These are phyloP conservation scores for Actinernus sp. DNA, from an alignment of 92 coral and sea anemone species.

Conservation along the genomic window DNA sequence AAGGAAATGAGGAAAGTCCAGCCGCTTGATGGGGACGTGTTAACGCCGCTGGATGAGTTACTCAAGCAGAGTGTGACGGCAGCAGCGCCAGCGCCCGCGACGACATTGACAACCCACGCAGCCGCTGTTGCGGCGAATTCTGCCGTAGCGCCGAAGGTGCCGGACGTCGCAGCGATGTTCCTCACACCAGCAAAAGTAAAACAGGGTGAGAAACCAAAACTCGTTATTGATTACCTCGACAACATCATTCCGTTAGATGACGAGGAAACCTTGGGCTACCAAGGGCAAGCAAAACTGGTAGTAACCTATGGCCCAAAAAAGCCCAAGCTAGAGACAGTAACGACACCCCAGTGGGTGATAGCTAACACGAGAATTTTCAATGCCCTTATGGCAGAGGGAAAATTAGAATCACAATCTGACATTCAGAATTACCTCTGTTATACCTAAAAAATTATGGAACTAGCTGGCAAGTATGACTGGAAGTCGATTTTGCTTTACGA, in stretches of 20 bases:
- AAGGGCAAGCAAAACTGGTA: neutral
- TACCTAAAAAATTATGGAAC: conserved; percentile 54
- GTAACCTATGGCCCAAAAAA: conserved; percentile 9
- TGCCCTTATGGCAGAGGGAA: neutral
- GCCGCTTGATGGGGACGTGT: too few relatives aligned
- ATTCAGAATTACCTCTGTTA: conserved; percentile 36
- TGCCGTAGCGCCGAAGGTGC: too few relatives aligned
- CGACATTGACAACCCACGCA: too few relatives aligned
- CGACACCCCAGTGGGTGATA: conserved; percentile 13
- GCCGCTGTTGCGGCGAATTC: too few relatives aligned
- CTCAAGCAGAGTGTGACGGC: too few relatives aligned
- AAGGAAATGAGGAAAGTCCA: too few relatives aligned
- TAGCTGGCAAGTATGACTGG: conserved; percentile 34
- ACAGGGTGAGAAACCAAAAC: neutral
- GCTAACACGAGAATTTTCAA: conserved; percentile 14
- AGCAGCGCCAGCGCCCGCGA: too few relatives aligned
- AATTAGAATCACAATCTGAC: neutral
- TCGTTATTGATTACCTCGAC: neutral
- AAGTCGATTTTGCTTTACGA: conserved; percentile 19
- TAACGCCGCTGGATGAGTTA: too few relatives aligned
- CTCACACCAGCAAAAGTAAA: neutral
- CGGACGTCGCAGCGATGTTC: neutral
- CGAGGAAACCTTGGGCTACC: conserved; percentile 1
- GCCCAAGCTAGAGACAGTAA: conserved; percentile 1
- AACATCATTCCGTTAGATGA: neutral